Conservation (phyloP, 2,888 invertebrate genomes). For the Anthophora plumipes region DNA sequence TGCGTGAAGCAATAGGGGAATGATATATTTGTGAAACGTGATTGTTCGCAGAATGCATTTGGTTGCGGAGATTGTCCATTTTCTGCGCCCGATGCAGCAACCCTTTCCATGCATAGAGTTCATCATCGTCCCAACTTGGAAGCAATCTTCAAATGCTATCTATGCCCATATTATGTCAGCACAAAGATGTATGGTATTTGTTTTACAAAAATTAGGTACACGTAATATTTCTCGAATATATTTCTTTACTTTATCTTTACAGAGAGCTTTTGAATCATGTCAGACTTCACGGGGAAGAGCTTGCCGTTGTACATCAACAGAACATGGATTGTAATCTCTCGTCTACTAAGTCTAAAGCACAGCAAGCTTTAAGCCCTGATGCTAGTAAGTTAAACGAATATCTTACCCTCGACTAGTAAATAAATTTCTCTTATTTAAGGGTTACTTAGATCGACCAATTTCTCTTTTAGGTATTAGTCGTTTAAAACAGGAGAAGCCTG, state of each 20-base stretch:
- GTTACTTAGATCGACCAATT: not conserved
- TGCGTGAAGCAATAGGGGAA: not conserved
- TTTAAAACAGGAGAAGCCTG: slow-evolving; percentile 66
- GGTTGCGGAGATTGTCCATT: slow-evolving; percentile 91
- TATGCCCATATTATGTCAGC: slow-evolving; percentile 92
- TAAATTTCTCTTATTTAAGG: not conserved
- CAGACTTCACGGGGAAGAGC: slow-evolving; percentile 82
- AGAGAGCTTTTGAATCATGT: slow-evolving; percentile 81
- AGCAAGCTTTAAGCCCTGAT: slow-evolving; percentile 56
- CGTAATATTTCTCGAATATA: not conserved
- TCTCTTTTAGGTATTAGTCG: slow-evolving; percentile 54
- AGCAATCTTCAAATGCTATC: slow-evolving; percentile 91
- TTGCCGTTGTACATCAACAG: slow-evolving; percentile 79
- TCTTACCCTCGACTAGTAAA: not conserved
- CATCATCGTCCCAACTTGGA: slow-evolving; percentile 90
- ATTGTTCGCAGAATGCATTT: slow-evolving; percentile 70
- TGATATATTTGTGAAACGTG: not conserved
- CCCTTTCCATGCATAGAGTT: slow-evolving; percentile 88
- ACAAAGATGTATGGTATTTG: slow-evolving; percentile 88
- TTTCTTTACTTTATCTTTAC: not conserved
- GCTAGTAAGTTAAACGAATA: slow-evolving; percentile 62
- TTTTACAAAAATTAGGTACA: no score
- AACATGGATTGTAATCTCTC: slow-evolving; percentile 63
- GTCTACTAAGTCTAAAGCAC: slow-evolving; percentile 60
- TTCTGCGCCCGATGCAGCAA: slow-evolving; percentile 86